A percentile compares a stretch with the other conserved stretches of the same genome.
Evolutionary conservation across 2,113 vertebrate species (phyloP).

Genomic region (Rhipidura dahli): DNA sequence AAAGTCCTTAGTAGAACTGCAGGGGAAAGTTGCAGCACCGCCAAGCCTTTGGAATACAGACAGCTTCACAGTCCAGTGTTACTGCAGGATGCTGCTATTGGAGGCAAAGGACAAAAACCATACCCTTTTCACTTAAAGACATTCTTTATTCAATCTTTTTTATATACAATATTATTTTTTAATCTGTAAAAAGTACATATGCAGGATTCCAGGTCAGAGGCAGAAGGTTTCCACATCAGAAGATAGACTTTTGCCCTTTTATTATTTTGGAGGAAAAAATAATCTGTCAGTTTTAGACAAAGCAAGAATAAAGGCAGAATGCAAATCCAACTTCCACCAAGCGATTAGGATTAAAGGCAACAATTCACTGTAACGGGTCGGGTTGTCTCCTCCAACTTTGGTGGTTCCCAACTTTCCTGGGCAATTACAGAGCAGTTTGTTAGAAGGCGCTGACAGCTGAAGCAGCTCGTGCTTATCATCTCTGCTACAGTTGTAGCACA

Average conservation of each 20-base stretch:
- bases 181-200: constrained; percentile 76
- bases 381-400: not conserved
- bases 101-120: not conserved
- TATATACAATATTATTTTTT: constrained; percentile 77
- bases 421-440: not conserved
- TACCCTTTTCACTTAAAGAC: constrained; percentile 72
- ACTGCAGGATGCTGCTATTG: not conserved
- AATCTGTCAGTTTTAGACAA: constrained; percentile 56
- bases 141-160: constrained; percentile 79
- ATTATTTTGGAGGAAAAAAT: constrained; percentile 47
- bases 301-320: constrained; percentile 57
- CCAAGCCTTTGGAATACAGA: not conserved
- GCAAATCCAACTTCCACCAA: constrained; percentile 57
- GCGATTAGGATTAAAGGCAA: constrained; percentile 42
- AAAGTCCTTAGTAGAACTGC: not conserved
- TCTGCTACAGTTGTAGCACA: not conserved
- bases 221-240: constrained; percentile 50
- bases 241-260: constrained; percentile 52
- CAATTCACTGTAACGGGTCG: not conserved
- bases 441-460: not conserved
- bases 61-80: not conserved
- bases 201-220: constrained; percentile 72
- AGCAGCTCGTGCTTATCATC: not conserved
- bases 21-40: not conserved
- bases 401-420: not conserved